These are phyloP conservation scores for Teleiodes luculella DNA, from an alignment of 2,888 invertebrate species.

Conservation along the genomic window DNA sequence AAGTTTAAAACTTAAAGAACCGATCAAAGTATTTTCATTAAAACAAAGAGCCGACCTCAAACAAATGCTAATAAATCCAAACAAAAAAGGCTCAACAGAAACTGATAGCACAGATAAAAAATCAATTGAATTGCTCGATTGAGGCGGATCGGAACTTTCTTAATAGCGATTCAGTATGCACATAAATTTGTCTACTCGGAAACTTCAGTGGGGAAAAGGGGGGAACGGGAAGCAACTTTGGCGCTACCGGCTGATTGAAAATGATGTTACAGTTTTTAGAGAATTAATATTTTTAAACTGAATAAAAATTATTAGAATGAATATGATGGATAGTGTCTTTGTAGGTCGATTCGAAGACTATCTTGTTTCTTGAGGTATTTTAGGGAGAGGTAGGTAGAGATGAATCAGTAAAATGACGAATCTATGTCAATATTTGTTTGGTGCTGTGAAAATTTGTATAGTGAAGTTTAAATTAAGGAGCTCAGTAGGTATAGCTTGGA, in stretches of 20 bases:
- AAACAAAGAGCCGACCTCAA: background rate
- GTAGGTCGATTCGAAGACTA: no score
- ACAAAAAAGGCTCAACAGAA: constrained; percentile 21
- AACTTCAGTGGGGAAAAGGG: constrained; percentile 25
- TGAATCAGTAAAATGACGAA: no score
- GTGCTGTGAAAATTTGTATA: no score
- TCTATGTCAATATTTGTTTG: no score
- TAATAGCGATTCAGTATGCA: constrained; percentile 57
- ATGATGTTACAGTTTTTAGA: constrained; percentile 8
- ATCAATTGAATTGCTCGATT: constrained; percentile 42
- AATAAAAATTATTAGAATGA: no score
- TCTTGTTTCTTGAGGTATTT: no score
- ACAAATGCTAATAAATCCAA: constrained; percentile 3
- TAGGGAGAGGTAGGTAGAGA: no score
- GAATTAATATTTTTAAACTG: no score
- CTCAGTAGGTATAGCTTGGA: no score
- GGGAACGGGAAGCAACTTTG: constrained; percentile 2
- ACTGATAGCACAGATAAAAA: constrained; percentile 33
- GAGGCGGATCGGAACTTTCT: constrained; percentile 34
- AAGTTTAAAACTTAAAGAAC: background rate
- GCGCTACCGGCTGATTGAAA: constrained; percentile 3
- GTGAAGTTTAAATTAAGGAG: no score
- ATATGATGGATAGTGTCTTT: no score
- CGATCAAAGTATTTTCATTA: background rate
- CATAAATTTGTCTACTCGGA: constrained; percentile 53